phyloP scores from a whole-genome alignment of 2,113 vertebrate species.

The Osmerus mordax region DNA sequence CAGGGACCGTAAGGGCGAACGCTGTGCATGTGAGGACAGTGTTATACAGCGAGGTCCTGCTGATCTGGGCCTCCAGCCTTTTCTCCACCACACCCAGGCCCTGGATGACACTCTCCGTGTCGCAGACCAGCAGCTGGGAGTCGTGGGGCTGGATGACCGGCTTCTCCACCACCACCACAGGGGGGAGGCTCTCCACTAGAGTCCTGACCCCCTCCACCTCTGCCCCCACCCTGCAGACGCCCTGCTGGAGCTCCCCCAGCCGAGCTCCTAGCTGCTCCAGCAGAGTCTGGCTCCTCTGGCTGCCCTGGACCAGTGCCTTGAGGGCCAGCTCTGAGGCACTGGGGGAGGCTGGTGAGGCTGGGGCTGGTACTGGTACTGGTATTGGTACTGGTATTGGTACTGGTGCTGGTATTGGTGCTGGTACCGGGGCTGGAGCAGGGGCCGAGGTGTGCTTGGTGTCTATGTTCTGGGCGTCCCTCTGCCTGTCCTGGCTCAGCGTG shows the following conservation, averaged over 20 bases:
- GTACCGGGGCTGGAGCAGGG: neutral
- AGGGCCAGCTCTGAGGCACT: conserved; percentile 66
- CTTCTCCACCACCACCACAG: conserved; percentile 22
- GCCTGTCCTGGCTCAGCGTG: conserved; percentile 56
- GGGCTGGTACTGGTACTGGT: neutral
- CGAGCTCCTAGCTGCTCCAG: conserved; percentile 71
- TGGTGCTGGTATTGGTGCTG: neutral
- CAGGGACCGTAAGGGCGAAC: conserved; percentile 75
- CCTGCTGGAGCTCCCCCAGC: conserved; percentile 69
- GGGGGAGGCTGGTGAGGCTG: conserved; percentile 6
- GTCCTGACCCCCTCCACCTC: conserved; percentile 68
- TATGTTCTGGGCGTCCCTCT: conserved; percentile 12
- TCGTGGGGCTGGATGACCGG: conserved; percentile 42
- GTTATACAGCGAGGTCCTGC: conserved; percentile 76
- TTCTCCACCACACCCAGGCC: conserved; percentile 75
- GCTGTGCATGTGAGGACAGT: conserved; percentile 76
- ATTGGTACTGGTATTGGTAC: neutral
- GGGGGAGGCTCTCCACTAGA: conserved; percentile 41
- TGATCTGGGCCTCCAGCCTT: conserved; percentile 79
- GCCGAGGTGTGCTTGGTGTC: neutral
- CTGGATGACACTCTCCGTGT: conserved; percentile 64
- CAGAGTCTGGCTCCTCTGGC: conserved; percentile 67
- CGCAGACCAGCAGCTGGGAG: conserved; percentile 53
- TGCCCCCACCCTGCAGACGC: conserved; percentile 51
- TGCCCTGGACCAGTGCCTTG: conserved; percentile 73